A percentile compares a stretch with the other conserved stretches of the same genome.
Conservation (phyloP, 37 sponge, comb jelly and placozoan genomes). For the Cliona cf. orientalis region DNA sequence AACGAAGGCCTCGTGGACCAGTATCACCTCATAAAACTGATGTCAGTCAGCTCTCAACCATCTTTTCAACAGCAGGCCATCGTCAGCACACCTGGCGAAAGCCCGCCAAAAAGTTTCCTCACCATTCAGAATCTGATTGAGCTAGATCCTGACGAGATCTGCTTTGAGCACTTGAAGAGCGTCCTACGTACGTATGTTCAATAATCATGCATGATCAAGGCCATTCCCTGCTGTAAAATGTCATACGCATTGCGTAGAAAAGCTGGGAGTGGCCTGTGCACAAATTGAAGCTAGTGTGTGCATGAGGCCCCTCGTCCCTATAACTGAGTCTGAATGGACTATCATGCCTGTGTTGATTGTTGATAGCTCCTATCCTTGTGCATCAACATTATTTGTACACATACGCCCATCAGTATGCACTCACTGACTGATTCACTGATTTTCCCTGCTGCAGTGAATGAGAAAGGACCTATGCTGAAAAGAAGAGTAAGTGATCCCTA, state of each 20-base stretch:
- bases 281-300: too few relatives aligned
- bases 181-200: constrained; percentile 21
- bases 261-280: too few relatives aligned
- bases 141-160: neutral
- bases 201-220: neutral
- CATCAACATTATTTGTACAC: neutral
- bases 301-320: too few relatives aligned
- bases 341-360: too few relatives aligned
- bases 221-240: neutral
- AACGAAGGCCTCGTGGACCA: constrained; percentile 18
- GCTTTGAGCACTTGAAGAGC: constrained; percentile 1
- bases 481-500: constrained; percentile 65
- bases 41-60: neutral
- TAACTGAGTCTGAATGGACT: too few relatives aligned
- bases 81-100: neutral
- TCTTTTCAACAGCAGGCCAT: neutral
- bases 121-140: neutral
- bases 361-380: too few relatives aligned
- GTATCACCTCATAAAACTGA: constrained; percentile 33
- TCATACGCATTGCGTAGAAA: too few relatives aligned
- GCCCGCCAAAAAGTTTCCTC: constrained; percentile 14
- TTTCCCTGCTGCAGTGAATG: constrained; percentile 21
- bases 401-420: too few relatives aligned
- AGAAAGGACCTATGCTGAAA: constrained; percentile 40
- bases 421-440: too few relatives aligned